These are phyloP conservation scores for Lamellibrachia luymesi DNA, from an alignment of 1,140 invertebrate genomes.

Conservation along the genomic window DNA sequence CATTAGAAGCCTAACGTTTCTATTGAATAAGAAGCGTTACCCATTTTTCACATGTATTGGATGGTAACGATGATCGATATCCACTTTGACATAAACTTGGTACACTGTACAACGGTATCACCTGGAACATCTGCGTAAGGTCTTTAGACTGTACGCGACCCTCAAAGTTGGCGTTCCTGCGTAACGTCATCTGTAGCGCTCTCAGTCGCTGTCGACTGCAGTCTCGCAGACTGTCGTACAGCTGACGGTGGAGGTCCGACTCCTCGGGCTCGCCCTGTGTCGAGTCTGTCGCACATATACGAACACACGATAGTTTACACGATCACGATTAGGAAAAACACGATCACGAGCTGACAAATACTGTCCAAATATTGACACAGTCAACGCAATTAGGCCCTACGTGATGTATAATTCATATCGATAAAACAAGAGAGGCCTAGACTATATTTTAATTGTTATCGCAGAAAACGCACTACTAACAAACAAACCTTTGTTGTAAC, in stretches of 20 bases:
- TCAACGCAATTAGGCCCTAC: too few relatives aligned
- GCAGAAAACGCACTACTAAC: too few relatives aligned
- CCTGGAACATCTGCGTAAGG: conserved; percentile 38
- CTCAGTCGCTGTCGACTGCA: conserved; percentile 44
- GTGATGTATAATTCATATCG: too few relatives aligned
- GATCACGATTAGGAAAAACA: background rate
- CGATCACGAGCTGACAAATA: background rate
- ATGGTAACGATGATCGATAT: background rate
- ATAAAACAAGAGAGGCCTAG: too few relatives aligned
- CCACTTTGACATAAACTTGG: background rate
- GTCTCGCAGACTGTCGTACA: conserved; percentile 35
- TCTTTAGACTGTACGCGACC: conserved; percentile 40
- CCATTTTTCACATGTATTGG: background rate
- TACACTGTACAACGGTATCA: conserved; percentile 15
- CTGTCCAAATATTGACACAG: too few relatives aligned
- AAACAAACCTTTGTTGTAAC: too few relatives aligned
- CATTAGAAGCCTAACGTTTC: too few relatives aligned
- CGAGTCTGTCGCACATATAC: background rate
- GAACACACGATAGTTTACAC: background rate
- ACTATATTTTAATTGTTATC: too few relatives aligned
- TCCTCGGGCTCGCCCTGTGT: conserved; percentile 9
- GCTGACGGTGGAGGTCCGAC: conserved; percentile 17
- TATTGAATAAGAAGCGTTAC: too few relatives aligned
- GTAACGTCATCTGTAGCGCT: conserved; percentile 42
- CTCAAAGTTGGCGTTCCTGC: conserved; percentile 42